Conservation (phyloP, 2,797 vertebrate genomes). For the Urophycis tenuis region DNA sequence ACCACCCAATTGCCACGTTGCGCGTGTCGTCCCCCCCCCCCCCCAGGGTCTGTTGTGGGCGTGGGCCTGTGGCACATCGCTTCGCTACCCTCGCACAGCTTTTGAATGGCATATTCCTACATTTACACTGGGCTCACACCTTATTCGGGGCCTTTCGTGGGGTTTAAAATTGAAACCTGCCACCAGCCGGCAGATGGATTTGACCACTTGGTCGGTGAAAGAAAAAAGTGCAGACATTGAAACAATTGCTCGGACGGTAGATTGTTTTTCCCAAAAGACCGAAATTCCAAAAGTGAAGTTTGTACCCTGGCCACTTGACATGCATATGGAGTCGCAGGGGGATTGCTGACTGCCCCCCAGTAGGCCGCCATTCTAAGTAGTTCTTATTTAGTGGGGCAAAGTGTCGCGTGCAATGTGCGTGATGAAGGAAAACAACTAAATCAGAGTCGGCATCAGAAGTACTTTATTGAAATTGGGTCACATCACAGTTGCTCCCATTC, state of each 20-base stretch:
- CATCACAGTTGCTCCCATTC: too few relatives aligned
- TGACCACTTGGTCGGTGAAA: too few relatives aligned
- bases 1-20: not conserved
- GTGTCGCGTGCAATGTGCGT: too few relatives aligned
- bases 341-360: not conserved
- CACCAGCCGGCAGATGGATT: too few relatives aligned
- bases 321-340: not conserved
- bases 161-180: too few relatives aligned
- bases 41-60: not conserved
- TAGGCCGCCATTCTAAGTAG: not conserved
- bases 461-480: too few relatives aligned
- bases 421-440: not conserved
- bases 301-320: not conserved
- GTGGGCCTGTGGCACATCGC: not conserved
- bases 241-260: too few relatives aligned
- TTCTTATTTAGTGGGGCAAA: not conserved
- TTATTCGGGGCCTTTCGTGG: too few relatives aligned
- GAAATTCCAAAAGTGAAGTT: too few relatives aligned
- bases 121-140: not conserved
- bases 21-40: not conserved
- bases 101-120: not conserved
- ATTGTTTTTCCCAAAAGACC: too few relatives aligned
- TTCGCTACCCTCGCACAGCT: not conserved
- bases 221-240: too few relatives aligned
- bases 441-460: too few relatives aligned